Evolutionary conservation across 2,113 vertebrate species (phyloP), one percentile per base, ranked within the genome.

Genomic region (Epinephelus moara): DNA sequence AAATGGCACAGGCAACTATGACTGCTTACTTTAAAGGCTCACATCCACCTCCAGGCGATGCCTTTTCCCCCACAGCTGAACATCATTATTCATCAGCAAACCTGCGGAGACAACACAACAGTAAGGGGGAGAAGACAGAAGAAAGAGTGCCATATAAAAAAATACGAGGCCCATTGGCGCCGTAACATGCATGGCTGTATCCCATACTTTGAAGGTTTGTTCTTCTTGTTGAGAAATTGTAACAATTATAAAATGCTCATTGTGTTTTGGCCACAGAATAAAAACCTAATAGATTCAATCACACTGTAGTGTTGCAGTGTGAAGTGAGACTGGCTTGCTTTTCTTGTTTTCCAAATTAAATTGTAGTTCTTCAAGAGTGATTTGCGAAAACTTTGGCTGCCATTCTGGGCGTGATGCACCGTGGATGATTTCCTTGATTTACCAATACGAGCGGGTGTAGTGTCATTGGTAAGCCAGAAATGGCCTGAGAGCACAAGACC

Each of bases 31-130:
- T 50, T 30, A 68, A 68, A 59, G 47, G 13, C 14, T 45, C 40
- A 57, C 23, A 55, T 61, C 45, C 9, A 27, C 18, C 56, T 47
- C 23, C 50, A 82, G 56, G 56, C 23, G 11, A 40, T 40, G 56
- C 11, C 17, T 59, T 66, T 25, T 10, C 4, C 55, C 67, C 42
- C 45, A 67, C 27, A 73, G 61, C 52, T 57, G 37, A 73, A 40
- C 60, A 73, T 23, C 52, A 52, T 73, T 73, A 73, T 52, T 74
- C 52, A 57, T 59, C 25, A 59, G 70, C 10, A 50, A 74, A 60
- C 52, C 79, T 74, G 21, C 45, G 30, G 62, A 60, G 53, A 42
- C 55, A 42, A 52, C 50, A 27, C 15, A 42, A 50, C 53, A 74
- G 27, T n/a, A 13, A 42, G 62, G 1, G 15, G 17, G 49, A 19